Evolutionary conservation across 2,888 invertebrate species (phyloP), one percentile per base, ranked within the genome.

Genomic region (Villa cingulata): DNA sequence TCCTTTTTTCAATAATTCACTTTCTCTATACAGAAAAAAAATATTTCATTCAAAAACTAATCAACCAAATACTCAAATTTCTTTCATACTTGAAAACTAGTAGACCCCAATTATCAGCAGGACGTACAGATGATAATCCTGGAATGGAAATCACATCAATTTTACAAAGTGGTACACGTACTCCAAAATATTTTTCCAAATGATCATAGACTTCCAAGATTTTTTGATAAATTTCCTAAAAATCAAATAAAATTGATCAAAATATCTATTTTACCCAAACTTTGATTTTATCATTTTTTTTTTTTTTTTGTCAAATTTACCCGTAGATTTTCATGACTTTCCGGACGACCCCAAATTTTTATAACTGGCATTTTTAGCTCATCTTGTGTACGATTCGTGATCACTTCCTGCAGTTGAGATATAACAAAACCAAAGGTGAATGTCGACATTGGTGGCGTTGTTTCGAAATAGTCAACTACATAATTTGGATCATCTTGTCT

Each of bases 71-170:
- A 46, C 36, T 41, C 20, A 41, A 18, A n/a, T 10, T 5, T 14
- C 19, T 16, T 19, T 43, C 71, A 71, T 71, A 86, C 86, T 80
- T 85, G 62, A 86, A 84, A 36, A 85, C 72, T 54, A 86, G 74
- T 3, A 87, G 70, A 4, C 87, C 87, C 86, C 86, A 87, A 58
- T 79, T 82, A 57, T 86, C 86, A 4, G 81, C 78, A 0, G 86
- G 83, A 55, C 80, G 78, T 2, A 80, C 77, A 1, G 81, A 79
- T 52, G 76, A 74, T 54, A 83, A 80, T 52, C 77, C 79, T 0
- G 87, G 87, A 43, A 86, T 66, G 0, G 83, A 83, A 0, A 87
- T 73, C 3, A 86, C 68, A 61, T 87, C 85, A 52, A 87, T 63
- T 60, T 80, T 80, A 1, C 74, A 71, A 37, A 86, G 59, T 0